Evolutionary conservation across 2,888 invertebrate species (phyloP), one percentile per base, ranked within the genome.

Genomic region (Camponotus fellah): DNA sequence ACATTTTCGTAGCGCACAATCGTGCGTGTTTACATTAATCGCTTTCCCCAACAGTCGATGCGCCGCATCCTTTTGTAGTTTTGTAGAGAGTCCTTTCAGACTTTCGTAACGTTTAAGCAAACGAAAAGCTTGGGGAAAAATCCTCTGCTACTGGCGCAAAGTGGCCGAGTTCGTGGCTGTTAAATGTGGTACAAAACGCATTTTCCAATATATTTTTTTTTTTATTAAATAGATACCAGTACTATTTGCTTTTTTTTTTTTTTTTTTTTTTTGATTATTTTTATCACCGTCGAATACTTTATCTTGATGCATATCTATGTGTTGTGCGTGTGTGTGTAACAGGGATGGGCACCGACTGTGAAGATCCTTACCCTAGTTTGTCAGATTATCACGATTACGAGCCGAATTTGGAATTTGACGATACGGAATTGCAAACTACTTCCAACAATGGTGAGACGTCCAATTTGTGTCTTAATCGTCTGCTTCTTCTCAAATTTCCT

Each of bases 331-430:
- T 26, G 26, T 79, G 26, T 79, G 60, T 60, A 82, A 82, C 88
- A 94, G 94, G 92, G 84, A 88, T 90, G 49, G 92, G 92, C 87
- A 95, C 96, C 90, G 96, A 96, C 89, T 95, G 96, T 84, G 98
- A 98, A 87, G 98, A 98, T 92, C 96, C 97, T 10, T 97, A 97
- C 94, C 98, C 98, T 75, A 98, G 98, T 95, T 96, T 98, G 84
- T 98, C 98, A 49, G 98, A 98, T 95, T 97, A 97, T 94, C 98
- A 98, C 94, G 99, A 99, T 95, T 98, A 98, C 95, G 99, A 99
- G 95, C 99, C 99, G 17, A 98, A 98, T 95, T 96, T 99, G 94
- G 99, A 99, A 95, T 99, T 99, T 95, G 99, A 99, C 95, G 99
- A 99, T 95, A 98, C 98, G 17, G 99, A 99, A 95, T 95, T 98